These are phyloP conservation scores for Periophthalmodon schlosseri DNA, from an alignment of 2,113 vertebrate genomes.

Conservation along the genomic window DNA sequence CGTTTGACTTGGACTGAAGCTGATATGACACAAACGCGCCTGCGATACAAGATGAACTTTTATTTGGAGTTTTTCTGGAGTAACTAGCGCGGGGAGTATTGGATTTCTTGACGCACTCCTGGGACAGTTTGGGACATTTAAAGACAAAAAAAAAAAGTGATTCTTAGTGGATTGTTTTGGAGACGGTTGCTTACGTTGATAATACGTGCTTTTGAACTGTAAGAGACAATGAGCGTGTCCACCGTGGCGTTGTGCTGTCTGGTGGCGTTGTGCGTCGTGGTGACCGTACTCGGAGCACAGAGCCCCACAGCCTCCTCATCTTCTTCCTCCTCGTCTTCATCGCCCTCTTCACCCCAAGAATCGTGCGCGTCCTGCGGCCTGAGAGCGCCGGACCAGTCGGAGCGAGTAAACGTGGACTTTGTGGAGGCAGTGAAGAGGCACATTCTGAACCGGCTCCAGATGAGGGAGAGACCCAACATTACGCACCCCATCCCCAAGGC, in stretches of 20 bases:
- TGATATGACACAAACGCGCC: slow-evolving; percentile 40
- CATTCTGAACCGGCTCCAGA: slow-evolving; percentile 92
- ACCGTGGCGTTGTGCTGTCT: slow-evolving; percentile 53
- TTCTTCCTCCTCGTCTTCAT: neutral
- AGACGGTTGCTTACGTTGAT: neutral
- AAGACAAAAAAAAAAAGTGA: neutral
- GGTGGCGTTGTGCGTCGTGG: slow-evolving; percentile 60
- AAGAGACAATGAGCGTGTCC: slow-evolving; percentile 61
- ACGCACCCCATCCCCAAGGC: slow-evolving; percentile 94
- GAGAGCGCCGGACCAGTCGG: slow-evolving; percentile 83
- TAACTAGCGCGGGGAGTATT: slow-evolving; percentile 39
- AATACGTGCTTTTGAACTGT: slow-evolving; percentile 10
- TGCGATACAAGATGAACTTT: slow-evolving; percentile 42
- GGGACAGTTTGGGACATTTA: slow-evolving; percentile 39
- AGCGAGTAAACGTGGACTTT: slow-evolving; percentile 86
- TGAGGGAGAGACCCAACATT: slow-evolving; percentile 95
- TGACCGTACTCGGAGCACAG: slow-evolving; percentile 71
- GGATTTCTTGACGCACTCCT: slow-evolving; percentile 31
- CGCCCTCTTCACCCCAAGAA: slow-evolving; percentile 70
- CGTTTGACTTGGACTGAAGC: slow-evolving; percentile 14
- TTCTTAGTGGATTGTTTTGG: slow-evolving; percentile 4
- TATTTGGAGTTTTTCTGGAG: slow-evolving; percentile 32
- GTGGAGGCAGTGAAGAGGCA: slow-evolving; percentile 96
- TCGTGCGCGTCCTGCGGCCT: slow-evolving; percentile 91
- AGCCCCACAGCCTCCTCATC: slow-evolving; percentile 28